Conservation (phyloP, 1,140 invertebrate genomes). For the Nephotettix cincticeps region DNA sequence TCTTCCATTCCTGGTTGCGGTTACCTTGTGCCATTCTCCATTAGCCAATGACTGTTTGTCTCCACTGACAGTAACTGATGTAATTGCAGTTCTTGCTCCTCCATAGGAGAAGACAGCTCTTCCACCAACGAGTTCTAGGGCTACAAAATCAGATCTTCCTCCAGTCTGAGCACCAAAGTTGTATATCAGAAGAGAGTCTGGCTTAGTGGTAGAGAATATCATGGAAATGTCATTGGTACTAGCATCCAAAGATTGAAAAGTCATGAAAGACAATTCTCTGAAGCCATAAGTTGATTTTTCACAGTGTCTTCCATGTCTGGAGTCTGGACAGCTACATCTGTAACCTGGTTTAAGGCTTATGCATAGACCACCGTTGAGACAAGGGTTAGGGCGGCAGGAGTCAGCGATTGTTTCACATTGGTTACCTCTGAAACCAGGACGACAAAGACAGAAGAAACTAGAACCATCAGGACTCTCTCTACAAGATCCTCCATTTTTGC, state of each 20-base stretch:
- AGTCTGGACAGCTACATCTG: constrained; percentile 82
- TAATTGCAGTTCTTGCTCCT: constrained; percentile 81
- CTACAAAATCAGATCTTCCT: constrained; percentile 88
- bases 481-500: constrained; percentile 86
- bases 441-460: constrained; percentile 86
- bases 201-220: constrained; percentile 87
- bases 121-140: constrained; percentile 82
- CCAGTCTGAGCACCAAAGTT: constrained; percentile 85
- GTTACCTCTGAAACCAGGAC: constrained; percentile 84
- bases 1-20: constrained; percentile 83
- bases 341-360: constrained; percentile 80
- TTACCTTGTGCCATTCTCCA: constrained; percentile 89
- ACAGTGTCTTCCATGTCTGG: constrained; percentile 87
- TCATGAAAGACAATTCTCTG: constrained; percentile 84
- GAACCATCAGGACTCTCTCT: constrained; percentile 80
- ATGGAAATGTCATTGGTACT: constrained; percentile 89
- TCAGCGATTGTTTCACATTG: constrained; percentile 83
- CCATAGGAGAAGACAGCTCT: constrained; percentile 87
- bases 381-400: constrained; percentile 88
- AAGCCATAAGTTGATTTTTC: constrained; percentile 89
- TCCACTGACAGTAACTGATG: constrained; percentile 65
- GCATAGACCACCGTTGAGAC: constrained; percentile 80
- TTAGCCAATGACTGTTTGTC: constrained; percentile 67
- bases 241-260: constrained; percentile 78
- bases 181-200: constrained; percentile 82